These are phyloP conservation scores for Eupsittula cactorum DNA, from an alignment of 2,113 vertebrate genomes.

Conservation along the genomic window DNA sequence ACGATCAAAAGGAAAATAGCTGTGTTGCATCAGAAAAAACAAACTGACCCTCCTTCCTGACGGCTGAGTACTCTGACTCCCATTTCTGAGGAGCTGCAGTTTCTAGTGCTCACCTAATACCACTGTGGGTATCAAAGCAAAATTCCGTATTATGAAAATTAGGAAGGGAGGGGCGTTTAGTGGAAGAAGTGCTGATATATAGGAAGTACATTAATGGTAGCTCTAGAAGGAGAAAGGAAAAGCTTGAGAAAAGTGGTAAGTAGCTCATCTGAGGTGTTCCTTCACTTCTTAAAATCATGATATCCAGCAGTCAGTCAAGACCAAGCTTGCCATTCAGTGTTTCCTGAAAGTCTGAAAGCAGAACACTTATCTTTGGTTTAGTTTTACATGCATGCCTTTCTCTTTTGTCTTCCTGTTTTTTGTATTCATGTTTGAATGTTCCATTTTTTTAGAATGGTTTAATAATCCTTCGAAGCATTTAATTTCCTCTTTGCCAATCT, in stretches of 20 bases:
- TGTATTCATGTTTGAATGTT: neutral
- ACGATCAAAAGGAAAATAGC: neutral
- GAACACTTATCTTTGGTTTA: neutral
- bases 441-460: neutral
- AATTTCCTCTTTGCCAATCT: constrained; percentile 44
- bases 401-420: constrained; percentile 31
- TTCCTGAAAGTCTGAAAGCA: neutral
- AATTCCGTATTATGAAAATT: neutral
- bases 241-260: neutral
- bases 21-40: neutral
- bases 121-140: neutral
- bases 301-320: neutral
- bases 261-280: neutral
- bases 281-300: neutral
- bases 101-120: neutral
- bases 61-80: neutral
- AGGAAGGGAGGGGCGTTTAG: neutral
- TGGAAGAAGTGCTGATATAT: neutral
- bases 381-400: neutral
- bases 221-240: neutral
- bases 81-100: neutral
- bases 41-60: neutral
- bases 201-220: neutral
- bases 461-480: constrained; percentile 33
- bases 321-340: neutral